Evolutionary conservation across 2,797 vertebrate species (phyloP).

Genomic region (Diplodus puntazzo): DNA sequence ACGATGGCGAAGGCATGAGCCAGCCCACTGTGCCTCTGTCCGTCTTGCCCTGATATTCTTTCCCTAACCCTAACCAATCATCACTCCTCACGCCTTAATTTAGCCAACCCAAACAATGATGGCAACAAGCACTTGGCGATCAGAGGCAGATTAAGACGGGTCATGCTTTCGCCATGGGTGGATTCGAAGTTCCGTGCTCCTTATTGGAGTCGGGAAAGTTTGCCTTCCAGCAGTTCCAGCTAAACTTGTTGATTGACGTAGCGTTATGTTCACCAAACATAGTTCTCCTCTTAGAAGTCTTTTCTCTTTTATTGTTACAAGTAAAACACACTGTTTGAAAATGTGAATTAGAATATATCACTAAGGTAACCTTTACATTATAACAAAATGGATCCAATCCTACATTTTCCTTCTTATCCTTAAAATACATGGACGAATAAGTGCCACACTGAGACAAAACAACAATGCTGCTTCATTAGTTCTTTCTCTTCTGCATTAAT

Average conservation of each 20-base stretch:
- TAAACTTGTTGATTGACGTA: background rate
- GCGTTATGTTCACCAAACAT: background rate
- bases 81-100: too few species aligned
- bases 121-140: too few species aligned
- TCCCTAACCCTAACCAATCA: too few species aligned
- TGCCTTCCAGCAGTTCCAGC: background rate
- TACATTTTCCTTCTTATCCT: background rate
- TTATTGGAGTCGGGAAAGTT: background rate
- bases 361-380: background rate
- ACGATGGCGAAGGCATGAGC: too few species aligned
- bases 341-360: background rate
- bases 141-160: too few species aligned
- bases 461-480: background rate
- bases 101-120: too few species aligned
- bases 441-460: background rate
- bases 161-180: too few species aligned
- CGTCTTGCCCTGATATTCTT: too few species aligned
- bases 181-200: too few species aligned
- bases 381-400: background rate
- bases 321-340: background rate
- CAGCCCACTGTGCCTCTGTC: too few species aligned
- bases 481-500: background rate
- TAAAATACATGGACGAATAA: background rate
- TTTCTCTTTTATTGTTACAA: background rate
- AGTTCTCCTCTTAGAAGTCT: background rate